These are phyloP conservation scores for Pinna nobilis DNA, from an alignment of 1,140 invertebrate genomes.

Conservation along the genomic window DNA sequence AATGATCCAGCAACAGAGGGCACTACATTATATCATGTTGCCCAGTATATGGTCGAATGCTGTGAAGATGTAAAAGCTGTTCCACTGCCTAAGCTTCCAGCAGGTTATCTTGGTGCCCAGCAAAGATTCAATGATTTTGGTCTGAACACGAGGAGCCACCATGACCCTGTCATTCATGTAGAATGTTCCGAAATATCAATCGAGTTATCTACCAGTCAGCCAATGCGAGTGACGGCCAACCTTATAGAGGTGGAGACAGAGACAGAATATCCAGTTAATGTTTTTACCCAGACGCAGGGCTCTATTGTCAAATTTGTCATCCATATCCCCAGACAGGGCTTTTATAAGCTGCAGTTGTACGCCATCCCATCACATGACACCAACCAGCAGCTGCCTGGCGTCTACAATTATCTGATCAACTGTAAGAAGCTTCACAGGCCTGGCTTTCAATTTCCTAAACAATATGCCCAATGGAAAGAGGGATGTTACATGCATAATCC, in stretches of 20 bases:
- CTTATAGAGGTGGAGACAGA: slow-evolving; percentile 67
- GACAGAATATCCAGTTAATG: slow-evolving; percentile 66
- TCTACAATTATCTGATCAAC: slow-evolving; percentile 74
- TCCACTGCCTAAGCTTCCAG: slow-evolving; percentile 69
- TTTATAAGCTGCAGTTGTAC: slow-evolving; percentile 74
- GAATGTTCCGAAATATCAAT: slow-evolving; percentile 67
- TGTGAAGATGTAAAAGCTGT: slow-evolving; percentile 67
- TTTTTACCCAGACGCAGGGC: slow-evolving; percentile 69
- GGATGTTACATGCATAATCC: slow-evolving; percentile 72
- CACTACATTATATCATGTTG: slow-evolving; percentile 71
- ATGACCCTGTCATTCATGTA: slow-evolving; percentile 70
- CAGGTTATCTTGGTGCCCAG: slow-evolving; percentile 72
- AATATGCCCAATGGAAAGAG: slow-evolving; percentile 75
- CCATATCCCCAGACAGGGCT: slow-evolving; percentile 63
- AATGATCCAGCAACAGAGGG: slow-evolving; percentile 73
- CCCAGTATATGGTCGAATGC: slow-evolving; percentile 72
- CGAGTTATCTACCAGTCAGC: slow-evolving; percentile 53
- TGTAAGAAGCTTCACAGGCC: slow-evolving; percentile 51
- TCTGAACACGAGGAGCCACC: slow-evolving; percentile 65
- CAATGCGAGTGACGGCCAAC: slow-evolving; percentile 72
- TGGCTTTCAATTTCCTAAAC: slow-evolving; percentile 67
- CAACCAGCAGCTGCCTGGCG: slow-evolving; percentile 71
- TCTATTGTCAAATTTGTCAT: slow-evolving; percentile 63
- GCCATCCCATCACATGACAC: slow-evolving; percentile 68
- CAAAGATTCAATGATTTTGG: slow-evolving; percentile 70